Percentiles rank a stretch among this genome's conserved stretches.
These are phyloP conservation scores for Vollenhovia emeryi DNA, from an alignment of 1,140 invertebrate species.

Conservation along the genomic window DNA sequence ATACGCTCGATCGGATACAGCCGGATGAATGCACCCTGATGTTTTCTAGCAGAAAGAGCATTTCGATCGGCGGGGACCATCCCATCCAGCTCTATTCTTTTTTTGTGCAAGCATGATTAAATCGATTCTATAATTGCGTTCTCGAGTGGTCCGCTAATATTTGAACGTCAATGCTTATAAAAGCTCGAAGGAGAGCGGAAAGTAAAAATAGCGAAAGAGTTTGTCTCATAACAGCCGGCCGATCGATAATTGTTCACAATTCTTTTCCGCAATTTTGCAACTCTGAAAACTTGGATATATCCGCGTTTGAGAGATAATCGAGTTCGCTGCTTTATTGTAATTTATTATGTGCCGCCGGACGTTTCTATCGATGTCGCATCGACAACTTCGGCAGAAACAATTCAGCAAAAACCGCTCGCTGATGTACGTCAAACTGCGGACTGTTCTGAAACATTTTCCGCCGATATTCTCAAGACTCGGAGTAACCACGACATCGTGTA, in stretches of 20 bases:
- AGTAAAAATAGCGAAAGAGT: background rate
- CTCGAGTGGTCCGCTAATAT: background rate
- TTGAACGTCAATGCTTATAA: background rate
- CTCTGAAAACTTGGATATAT: background rate
- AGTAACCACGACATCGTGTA: constrained; percentile 41
- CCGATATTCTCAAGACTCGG: constrained; percentile 49
- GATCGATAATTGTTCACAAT: background rate
- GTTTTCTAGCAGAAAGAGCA: constrained; percentile 49
- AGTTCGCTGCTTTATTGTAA: background rate
- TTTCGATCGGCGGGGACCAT: background rate
- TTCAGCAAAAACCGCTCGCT: constrained; percentile 4
- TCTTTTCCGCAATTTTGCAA: background rate
- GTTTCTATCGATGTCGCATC: constrained; percentile 26
- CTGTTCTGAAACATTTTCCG: constrained; percentile 41
- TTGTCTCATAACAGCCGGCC: background rate
- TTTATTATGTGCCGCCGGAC: background rate
- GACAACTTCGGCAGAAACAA: background rate
- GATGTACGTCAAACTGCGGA: constrained; percentile 34
- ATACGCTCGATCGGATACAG: constrained; percentile 37
- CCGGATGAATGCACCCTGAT: constrained; percentile 10
- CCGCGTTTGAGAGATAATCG: background rate
- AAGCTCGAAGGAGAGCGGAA: background rate
- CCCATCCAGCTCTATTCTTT: background rate
- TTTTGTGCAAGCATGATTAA: background rate
- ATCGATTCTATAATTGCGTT: constrained; percentile 12